These are phyloP conservation scores for Agraylea sexmaculata DNA, from an alignment of 1,140 invertebrate species.

Conservation along the genomic window DNA sequence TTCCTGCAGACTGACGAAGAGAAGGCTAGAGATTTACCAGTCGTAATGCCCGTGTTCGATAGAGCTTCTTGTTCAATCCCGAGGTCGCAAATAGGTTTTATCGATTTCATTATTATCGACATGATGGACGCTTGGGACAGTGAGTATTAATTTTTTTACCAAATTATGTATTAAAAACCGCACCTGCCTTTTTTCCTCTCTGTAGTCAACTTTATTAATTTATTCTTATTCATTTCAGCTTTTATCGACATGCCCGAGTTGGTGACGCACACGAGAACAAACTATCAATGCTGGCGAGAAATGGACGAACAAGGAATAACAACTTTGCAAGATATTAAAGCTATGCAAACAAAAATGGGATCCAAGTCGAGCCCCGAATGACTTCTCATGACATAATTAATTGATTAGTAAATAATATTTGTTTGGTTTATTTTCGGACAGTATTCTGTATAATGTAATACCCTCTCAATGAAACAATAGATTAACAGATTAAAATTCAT, in stretches of 20 bases:
- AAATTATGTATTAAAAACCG: background rate
- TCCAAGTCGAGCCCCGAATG: constrained; percentile 16
- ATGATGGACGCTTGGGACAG: constrained; percentile 97
- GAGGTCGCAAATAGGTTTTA: constrained; percentile 92
- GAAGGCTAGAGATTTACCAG: constrained; percentile 69
- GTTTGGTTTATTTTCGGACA: too few species aligned
- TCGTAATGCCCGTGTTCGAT: constrained; percentile 96
- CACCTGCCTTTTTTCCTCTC: background rate
- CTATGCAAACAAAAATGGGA: constrained; percentile 27
- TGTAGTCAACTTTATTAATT: constrained; percentile 10
- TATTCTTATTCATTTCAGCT: constrained; percentile 45
- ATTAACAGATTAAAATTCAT: too few species aligned
- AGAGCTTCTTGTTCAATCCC: constrained; percentile 85
- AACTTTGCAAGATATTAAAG: constrained; percentile 54
- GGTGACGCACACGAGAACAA: constrained; percentile 66
- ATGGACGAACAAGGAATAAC: constrained; percentile 59
- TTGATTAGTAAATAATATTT: background rate
- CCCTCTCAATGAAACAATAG: too few species aligned
- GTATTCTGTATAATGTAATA: too few species aligned
- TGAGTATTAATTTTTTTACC: constrained; percentile 38
- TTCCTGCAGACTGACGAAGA: constrained; percentile 91
- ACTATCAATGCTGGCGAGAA: constrained; percentile 87
- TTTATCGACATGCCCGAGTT: constrained; percentile 89
- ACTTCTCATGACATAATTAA: too few species aligned
- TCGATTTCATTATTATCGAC: constrained; percentile 91